A percentile compares a stretch with the other conserved stretches of the same genome.
phyloP scores from a whole-genome alignment of 2,113 vertebrate species.

The Clinocottus analis region DNA sequence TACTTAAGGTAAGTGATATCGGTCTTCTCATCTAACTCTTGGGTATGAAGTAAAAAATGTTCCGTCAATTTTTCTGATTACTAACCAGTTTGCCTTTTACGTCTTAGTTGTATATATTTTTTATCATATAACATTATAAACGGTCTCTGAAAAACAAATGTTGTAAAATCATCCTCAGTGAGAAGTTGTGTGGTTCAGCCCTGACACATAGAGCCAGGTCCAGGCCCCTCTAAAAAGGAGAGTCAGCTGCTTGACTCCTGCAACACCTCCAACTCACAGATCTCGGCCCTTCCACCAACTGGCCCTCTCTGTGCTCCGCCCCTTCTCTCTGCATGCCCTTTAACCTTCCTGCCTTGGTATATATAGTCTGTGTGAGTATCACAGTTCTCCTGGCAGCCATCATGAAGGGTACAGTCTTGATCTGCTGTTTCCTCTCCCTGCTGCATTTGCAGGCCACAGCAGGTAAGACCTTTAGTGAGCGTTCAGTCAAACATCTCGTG shows the following conservation, averaged over 20 bases:
- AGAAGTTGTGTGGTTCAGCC: neutral
- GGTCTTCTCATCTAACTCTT: neutral
- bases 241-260: constrained; percentile 70
- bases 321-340: constrained; percentile 69
- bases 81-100: neutral
- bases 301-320: constrained; percentile 58
- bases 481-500: constrained; percentile 7
- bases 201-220: neutral
- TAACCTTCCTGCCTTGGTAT: constrained; percentile 83
- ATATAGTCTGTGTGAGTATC: constrained; percentile 79
- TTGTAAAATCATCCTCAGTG: neutral
- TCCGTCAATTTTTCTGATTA: neutral
- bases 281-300: constrained; percentile 58
- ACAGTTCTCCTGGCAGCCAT: constrained; percentile 86
- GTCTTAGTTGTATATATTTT: neutral
- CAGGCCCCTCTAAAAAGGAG: constrained; percentile 61
- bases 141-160: neutral
- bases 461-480: constrained; percentile 75
- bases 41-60: neutral
- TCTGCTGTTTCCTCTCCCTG: constrained; percentile 82
- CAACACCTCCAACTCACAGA: constrained; percentile 55
- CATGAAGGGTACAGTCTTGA: constrained; percentile 83
- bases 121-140: neutral
- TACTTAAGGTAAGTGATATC: neutral
- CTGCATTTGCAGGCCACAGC: constrained; percentile 80